phyloP scores from a whole-genome alignment of 2,113 vertebrate species.

The Delphinus delphis region DNA sequence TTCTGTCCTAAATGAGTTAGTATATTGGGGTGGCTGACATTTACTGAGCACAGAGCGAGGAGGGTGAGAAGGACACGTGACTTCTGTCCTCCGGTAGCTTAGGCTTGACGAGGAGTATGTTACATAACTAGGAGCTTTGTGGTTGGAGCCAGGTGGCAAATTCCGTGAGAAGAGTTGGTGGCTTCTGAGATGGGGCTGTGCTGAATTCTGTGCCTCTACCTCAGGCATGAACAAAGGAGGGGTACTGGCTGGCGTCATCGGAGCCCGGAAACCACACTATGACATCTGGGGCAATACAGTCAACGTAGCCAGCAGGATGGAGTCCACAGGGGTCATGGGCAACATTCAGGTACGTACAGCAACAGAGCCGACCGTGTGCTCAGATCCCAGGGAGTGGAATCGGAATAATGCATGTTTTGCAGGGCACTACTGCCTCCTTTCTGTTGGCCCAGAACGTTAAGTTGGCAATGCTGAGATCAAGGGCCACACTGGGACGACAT shows the following conservation, averaged over 20 bases:
- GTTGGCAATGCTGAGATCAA: rapidly evolving
- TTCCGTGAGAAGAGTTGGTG: neutral
- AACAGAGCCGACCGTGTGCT: too few species aligned
- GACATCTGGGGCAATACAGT: constrained; percentile 99
- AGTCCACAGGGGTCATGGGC: constrained; percentile 96
- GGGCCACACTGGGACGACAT: neutral
- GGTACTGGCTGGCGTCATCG: constrained; percentile 95
- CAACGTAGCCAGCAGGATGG: constrained; percentile 98
- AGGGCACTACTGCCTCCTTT: rapidly evolving
- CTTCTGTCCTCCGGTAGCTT: neutral
- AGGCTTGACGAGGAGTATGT: neutral
- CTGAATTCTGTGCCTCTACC: neutral
- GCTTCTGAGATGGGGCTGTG: neutral
- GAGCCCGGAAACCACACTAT: constrained; percentile 95
- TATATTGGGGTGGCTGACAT: rapidly evolving
- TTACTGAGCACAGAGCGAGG: neutral
- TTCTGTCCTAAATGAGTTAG: neutral
- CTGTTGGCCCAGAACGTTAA: neutral
- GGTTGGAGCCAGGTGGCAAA: neutral
- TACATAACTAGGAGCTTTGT: neutral
- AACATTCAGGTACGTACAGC: constrained; percentile 91
- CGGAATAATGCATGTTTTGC: rapidly evolving
- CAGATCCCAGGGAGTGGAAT: rapidly evolving
- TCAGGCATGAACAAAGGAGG: constrained; percentile 95
- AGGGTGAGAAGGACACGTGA: neutral